These are phyloP conservation scores for Theropithecus gelada DNA, from an alignment of 2,113 vertebrate species.

Conservation along the genomic window DNA sequence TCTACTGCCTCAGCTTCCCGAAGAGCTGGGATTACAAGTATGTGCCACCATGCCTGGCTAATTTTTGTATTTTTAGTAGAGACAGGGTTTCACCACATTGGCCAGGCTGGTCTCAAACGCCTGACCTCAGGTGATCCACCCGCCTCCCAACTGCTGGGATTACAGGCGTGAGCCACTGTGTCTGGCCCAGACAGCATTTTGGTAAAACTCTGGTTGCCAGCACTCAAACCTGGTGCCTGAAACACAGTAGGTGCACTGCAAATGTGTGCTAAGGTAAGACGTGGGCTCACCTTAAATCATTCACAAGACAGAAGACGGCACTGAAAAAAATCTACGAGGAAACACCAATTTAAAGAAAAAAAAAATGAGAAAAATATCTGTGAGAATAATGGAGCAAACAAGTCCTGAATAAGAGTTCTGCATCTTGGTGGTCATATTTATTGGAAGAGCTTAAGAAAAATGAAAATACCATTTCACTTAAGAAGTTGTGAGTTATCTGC, in stretches of 20 bases:
- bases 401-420: neutral
- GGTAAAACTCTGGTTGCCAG: neutral
- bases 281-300: neutral
- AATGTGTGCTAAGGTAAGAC: neutral
- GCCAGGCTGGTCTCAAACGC: neutral
- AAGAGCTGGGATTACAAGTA: neutral
- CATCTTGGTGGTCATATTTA: neutral
- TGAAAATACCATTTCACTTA: neutral
- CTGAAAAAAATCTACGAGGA: neutral
- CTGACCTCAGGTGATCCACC: neutral
- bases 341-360: constrained; percentile 10
- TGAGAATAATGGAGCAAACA: neutral
- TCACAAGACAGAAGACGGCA: neutral
- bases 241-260: neutral
- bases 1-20: neutral
- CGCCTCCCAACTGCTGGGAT: neutral
- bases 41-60: neutral
- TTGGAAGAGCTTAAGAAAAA: neutral
- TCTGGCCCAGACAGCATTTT: neutral
- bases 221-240: neutral
- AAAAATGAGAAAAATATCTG: neutral
- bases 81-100: neutral
- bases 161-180: neutral
- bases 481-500: neutral
- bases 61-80: neutral